Evolutionary conservation across 2,888 invertebrate genomes (phyloP).

Genomic region (Tipula lateralis): DNA sequence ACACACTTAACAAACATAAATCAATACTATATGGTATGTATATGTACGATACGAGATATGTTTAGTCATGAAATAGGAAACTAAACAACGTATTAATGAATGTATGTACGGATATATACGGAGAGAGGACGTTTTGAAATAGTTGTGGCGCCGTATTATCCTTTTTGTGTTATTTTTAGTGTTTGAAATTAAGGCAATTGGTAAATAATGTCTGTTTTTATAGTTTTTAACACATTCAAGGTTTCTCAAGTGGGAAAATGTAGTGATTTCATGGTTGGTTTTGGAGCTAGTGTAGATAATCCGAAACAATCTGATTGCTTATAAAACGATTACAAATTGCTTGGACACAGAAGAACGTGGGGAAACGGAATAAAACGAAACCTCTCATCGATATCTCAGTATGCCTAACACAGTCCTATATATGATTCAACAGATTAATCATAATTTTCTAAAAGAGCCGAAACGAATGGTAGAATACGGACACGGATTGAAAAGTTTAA

Average conservation of each 20-base stretch:
- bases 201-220: background rate
- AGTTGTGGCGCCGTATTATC: background rate
- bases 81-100: background rate
- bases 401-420: too few relatives aligned
- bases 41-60: too few relatives aligned
- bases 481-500: too few relatives aligned
- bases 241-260: background rate
- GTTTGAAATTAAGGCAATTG: background rate
- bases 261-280: background rate
- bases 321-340: too few relatives aligned
- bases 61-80: background rate
- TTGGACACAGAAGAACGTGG: too few relatives aligned
- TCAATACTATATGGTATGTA: background rate
- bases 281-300: too few relatives aligned
- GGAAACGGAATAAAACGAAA: too few relatives aligned
- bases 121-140: background rate
- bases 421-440: too few relatives aligned
- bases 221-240: background rate
- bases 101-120: background rate
- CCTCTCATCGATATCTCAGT: too few relatives aligned
- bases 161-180: background rate
- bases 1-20: slow-evolving; percentile 11
- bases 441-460: too few relatives aligned
- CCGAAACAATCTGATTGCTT: too few relatives aligned
- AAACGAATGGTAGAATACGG: too few relatives aligned